Conservation (phyloP, 2,888 invertebrate species). For the Gymnocheta viridis region DNA sequence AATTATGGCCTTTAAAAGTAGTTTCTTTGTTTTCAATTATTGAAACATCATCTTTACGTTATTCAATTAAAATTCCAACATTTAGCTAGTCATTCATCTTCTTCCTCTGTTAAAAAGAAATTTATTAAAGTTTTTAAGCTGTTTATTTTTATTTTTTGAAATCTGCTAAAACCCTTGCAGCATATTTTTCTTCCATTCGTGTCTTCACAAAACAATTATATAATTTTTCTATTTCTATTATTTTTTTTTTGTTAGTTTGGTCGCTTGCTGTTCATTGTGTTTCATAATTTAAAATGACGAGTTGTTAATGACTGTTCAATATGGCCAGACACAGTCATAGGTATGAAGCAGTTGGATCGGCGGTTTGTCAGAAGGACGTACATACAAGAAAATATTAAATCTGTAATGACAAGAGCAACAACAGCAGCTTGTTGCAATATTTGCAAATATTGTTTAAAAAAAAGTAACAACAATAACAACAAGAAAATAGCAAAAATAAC, state of each 20-base stretch:
- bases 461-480: constrained; percentile 51
- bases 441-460: constrained; percentile 53
- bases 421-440: constrained; percentile 33
- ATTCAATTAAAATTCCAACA: constrained; percentile 33
- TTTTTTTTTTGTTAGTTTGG: background rate
- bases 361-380: background rate
- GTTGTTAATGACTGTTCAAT: constrained; percentile 68
- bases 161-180: constrained; percentile 13
- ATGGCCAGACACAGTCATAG: constrained; percentile 33
- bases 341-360: constrained; percentile 15
- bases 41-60: background rate
- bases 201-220: constrained; percentile 52
- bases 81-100: background rate
- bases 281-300: constrained; percentile 66
- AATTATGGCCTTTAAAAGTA: background rate
- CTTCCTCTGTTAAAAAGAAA: background rate
- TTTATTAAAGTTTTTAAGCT: constrained; percentile 11
- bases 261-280: constrained; percentile 38
- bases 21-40: background rate
- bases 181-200: constrained; percentile 20
- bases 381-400: constrained; percentile 3
- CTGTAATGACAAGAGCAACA: constrained; percentile 48
- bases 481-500: background rate
- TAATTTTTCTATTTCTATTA: background rate
- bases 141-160: no score